A percentile compares a stretch with the other conserved stretches of the same genome.
Evolutionary conservation across 2,113 vertebrate species (phyloP).

Genomic region (Dasyprocta punctata): DNA sequence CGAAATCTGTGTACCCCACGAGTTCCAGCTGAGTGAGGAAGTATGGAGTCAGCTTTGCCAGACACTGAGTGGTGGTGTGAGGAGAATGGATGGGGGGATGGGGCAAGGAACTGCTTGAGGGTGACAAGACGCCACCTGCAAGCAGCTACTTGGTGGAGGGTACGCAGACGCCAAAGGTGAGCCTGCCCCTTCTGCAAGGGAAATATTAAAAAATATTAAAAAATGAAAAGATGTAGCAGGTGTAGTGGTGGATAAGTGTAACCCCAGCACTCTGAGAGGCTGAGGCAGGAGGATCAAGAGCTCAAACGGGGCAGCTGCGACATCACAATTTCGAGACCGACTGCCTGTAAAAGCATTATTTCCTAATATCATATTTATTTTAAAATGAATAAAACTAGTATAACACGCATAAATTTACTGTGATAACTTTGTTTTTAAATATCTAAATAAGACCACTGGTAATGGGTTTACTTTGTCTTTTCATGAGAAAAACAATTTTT

Average conservation of each 20-base stretch:
- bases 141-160: not conserved
- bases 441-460: not conserved
- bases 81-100: not conserved
- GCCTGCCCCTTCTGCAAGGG: not conserved
- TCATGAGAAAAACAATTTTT: not conserved
- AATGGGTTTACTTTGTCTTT: not conserved
- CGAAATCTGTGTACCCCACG: not conserved
- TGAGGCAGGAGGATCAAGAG: not conserved
- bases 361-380: not conserved
- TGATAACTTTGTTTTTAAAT: not conserved
- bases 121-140: not conserved
- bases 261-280: not conserved
- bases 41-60: not conserved
- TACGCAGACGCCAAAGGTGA: not conserved
- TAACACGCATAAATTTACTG: not conserved
- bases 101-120: not conserved
- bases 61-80: not conserved
- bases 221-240: not conserved
- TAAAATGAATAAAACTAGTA: not conserved
- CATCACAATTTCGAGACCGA: not conserved
- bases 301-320: accelerated
- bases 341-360: not conserved
- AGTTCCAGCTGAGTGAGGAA: not conserved
- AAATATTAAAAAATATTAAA: not conserved
- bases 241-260: not conserved